phyloP scores from a whole-genome alignment of 2,113 vertebrate genomes.

The Silurus meridionalis region DNA sequence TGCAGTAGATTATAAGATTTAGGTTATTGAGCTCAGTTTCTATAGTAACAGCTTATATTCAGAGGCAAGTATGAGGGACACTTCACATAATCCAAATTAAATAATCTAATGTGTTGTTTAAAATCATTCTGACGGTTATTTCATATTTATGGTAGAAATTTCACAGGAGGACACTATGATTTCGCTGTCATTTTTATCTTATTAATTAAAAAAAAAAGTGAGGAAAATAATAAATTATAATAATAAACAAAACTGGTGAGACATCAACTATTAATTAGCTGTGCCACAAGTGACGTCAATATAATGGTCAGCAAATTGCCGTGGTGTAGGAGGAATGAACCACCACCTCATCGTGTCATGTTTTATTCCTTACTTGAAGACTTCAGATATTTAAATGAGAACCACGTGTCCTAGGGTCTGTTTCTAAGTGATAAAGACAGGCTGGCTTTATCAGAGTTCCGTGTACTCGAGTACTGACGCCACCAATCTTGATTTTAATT shows the following conservation, averaged over 20 bases:
- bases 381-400: background rate
- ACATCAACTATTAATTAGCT: too few relatives aligned
- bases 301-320: background rate
- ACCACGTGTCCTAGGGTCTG: background rate
- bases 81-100: background rate
- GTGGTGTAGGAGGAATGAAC: background rate
- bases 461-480: background rate
- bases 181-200: background rate
- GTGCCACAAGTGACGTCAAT: too few relatives aligned
- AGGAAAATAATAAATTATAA: background rate
- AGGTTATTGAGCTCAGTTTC: background rate
- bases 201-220: background rate
- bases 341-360: background rate
- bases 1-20: background rate
- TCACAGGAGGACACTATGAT: background rate
- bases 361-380: background rate
- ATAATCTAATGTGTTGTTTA: background rate
- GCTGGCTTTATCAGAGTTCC: constrained; percentile 3
- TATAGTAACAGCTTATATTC: background rate
- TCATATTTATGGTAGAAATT: too few relatives aligned
- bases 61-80: background rate
- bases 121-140: background rate
- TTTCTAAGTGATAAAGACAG: constrained; percentile 17
- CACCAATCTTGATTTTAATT: too few relatives aligned
- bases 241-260: background rate